These are phyloP conservation scores for Picus viridis DNA, from an alignment of 2,797 vertebrate genomes.

Conservation along the genomic window DNA sequence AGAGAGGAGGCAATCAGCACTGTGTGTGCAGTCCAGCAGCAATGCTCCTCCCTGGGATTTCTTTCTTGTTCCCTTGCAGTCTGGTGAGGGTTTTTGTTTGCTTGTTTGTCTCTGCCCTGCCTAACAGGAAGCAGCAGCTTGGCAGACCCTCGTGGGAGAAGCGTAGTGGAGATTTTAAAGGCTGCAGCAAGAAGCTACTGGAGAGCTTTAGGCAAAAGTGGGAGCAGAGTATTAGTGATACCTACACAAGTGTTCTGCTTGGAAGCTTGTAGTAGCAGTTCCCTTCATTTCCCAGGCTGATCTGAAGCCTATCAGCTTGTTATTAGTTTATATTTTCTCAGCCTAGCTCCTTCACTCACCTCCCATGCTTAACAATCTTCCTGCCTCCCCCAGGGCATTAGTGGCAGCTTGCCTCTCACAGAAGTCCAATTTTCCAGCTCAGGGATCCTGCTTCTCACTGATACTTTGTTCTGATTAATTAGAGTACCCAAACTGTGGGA, in stretches of 20 bases:
- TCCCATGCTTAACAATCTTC: not conserved
- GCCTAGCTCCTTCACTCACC: not conserved
- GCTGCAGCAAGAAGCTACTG: not conserved
- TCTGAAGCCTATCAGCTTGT: not conserved
- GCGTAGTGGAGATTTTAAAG: not conserved
- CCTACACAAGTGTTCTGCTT: not conserved
- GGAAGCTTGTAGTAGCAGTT: not conserved
- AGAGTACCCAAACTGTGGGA: fast-evolving
- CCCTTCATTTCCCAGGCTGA: not conserved
- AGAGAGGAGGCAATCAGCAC: not conserved
- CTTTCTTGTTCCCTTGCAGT: not conserved
- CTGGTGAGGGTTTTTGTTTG: too few relatives aligned
- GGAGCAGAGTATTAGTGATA: not conserved
- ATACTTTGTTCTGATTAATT: not conserved
- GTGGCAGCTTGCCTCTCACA: not conserved
- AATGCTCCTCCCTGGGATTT: not conserved
- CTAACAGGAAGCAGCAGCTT: not conserved
- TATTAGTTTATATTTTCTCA: not conserved
- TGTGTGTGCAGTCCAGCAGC: not conserved
- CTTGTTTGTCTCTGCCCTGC: not conserved
- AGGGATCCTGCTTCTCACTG: not conserved
- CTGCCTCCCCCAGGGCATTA: fast-evolving
- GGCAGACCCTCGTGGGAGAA: not conserved
- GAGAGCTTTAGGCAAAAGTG: not conserved
- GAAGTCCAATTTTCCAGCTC: not conserved